Evolutionary conservation across 2,888 invertebrate genomes (phyloP), one percentile per base, ranked within the genome.

Genomic region (Arge pagana): DNA sequence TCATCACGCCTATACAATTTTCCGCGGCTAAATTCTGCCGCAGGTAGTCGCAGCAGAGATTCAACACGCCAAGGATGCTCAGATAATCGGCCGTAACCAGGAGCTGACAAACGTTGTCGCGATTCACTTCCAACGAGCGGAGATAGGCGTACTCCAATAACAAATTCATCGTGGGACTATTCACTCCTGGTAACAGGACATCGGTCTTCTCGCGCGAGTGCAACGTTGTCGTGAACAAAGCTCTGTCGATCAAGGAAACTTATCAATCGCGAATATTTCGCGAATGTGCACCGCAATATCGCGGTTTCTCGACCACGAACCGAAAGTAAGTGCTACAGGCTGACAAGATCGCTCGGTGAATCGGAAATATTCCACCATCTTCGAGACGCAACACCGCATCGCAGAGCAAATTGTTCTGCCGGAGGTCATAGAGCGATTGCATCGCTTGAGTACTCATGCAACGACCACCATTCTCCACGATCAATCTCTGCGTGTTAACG

Each of bases 301-400:
- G 11, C 37, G 15, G 21, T 24, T 10, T 11, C 31, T n/a, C n/a
- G 33, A 33, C n/a, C 78, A 70, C 77, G 76, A 80, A 91, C 91
- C 89, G 84, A 79, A 96, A 96, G 79, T 94, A 96, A 31, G 89
- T 86, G 71, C 95, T 95, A 79, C 93, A 92, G 51, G 93, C 88
- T 55, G 90, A 90, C 65, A 93, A 82, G 62, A 93, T 88, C 53
- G 90, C 87, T 58, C 93, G 85, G 77, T 96, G 95, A 48, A 95
- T 90, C 30, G 89, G 88, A 71, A 93, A 92, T 57, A 83, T 81
- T 48, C 86, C 85, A 54, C 90, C 90, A 74, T 93, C 93, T 64
- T 90, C 88, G 50, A 91, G 84, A 58, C 89, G 82, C 62, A 93
- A 83, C 30, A 88, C 85, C 4, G 93, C 94, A 78, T 95, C 95